Evolutionary conservation across 2,888 invertebrate species (phyloP), one percentile per base, ranked within the genome.

Genomic region (Rhaphigaster nebulosa): DNA sequence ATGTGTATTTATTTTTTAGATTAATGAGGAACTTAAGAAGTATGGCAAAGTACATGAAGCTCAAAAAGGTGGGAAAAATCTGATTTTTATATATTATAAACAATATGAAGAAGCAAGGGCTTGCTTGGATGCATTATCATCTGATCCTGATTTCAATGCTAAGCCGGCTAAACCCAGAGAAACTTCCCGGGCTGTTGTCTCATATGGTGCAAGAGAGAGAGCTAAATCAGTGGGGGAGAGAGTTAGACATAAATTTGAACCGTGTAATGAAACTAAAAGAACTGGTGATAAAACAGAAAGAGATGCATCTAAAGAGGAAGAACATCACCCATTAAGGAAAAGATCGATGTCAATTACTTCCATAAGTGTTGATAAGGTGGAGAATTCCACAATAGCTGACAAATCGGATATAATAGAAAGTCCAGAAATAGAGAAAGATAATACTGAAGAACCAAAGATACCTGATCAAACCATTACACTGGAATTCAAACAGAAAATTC

Each of bases 91-190:
- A 20, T 87, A 90, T 45, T 90, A 90, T 34, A 90, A 90, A 13
- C 87, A 90, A 12, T 90, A 90, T 87, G 90, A 90, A 38, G 87
- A 90, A 87, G 90, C 90, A 38, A 52, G 90, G 23, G 84, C 54
- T 18, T 90, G 90, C 41, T 76, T 90, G n/a, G 90, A 90, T 54
- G 38, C 29, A 29, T 60, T 90, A 84, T 29, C 80, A 41, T 54
- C 52, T 60, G 41, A 80, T 41, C 87, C 90, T 20, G 90, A 90
- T 76, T 90, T 87, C n/a, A 90, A 87, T 90, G 90, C 90, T 0
- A 90, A 87, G 34, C 90, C 90, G 2, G 90, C 90, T 45, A 52
- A 56, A 50, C 90, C 90, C 38, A 65, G 87, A 56, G 90, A 90
- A 54, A 87, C 90, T 52, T 84, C 38, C 10, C 76, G 89, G 34